Base-by-base conservation (phyloP, 2,797 vertebrate genomes). In the Melanotaenia nigrans region DNA sequence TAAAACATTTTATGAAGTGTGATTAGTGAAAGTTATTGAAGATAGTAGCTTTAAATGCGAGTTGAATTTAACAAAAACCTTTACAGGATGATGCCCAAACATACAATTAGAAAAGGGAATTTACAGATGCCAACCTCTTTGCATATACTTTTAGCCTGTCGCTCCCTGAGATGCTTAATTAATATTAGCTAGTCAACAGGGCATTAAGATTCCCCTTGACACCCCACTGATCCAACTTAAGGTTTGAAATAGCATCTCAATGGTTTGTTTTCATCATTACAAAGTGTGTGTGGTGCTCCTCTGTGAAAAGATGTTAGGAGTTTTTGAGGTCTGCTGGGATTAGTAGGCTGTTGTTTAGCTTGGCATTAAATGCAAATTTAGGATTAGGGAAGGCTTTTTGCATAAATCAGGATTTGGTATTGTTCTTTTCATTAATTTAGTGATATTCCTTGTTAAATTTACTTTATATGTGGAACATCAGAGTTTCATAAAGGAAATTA, bases 201-300 rank as follows among this genome's bases (percentile, higher is more conserved):
- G 53, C 24, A 28, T 55, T 28, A 28, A 30, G 25, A 55, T 55
- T 55, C 53, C 25, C 14, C 65, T 76, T 33, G 61, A 77, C 71
- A n/a, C 30, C 33, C 33, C 7, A 49, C 64, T 67, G 81, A 85
- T 83, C 73, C 25, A 9, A 45, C 65, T 72, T 55, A 73, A 75
- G 65, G 42, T 77, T 81, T 71, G 45, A 36, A 78, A 63, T 32
- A 70, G 75, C 62, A 83, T 85, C 61, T 75, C 32, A 80, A 61
- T 63, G 32, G 38, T 75, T 85, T 83, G 78, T 81, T 74, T 79
- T 75, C 59, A 62, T 79, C 66, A n/a, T 51, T 51, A 59, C 65
- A 40, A 72, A 59, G 68, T 66, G 12, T 66, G 56, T 59, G 30
- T 32, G 45, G 66, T 68, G 57, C 68, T 63, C 57, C 42, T 24